Percentiles rank a stretch among this genome's conserved stretches.
phyloP scores from a whole-genome alignment of 2,113 vertebrate genomes.

The Felis catus region F.catus_Fca126_mat1.0 CM031415.1:76956501-76957000 shows the following conservation, averaged over 20 bases:
- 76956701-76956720: background rate
- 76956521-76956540: background rate
- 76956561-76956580: background rate
- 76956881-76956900: slow-evolving; percentile 29
- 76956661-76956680: slow-evolving; percentile 19
- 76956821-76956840: slow-evolving; percentile 21
- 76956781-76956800: background rate
- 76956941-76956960: background rate
- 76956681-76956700: background rate
- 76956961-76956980: background rate
- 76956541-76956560: background rate
- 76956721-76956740: background rate
- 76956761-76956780: background rate
- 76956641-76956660: slow-evolving; percentile 1
- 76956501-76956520: background rate
- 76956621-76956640: background rate
- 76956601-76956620: background rate
- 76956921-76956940: background rate
- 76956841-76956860: background rate
- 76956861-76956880: background rate
- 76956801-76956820: background rate
- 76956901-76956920: background rate
- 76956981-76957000: background rate
- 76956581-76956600: background rate
- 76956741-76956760: background rate